Conservation (phyloP, 2,113 vertebrate genomes). For the Xiphophorus maculatus region DNA sequence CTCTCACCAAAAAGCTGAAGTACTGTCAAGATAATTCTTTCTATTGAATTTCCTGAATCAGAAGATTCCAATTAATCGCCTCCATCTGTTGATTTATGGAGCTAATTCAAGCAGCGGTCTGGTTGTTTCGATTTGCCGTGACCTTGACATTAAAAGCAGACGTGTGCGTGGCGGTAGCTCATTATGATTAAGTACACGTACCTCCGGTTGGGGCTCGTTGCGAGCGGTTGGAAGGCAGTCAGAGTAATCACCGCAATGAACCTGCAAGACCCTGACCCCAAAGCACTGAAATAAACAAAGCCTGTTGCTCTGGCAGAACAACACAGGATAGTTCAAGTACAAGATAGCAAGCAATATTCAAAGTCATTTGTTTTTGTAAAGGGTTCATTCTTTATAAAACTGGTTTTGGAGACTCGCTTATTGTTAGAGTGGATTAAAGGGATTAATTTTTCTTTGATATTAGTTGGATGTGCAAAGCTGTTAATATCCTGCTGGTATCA, state of each 20-base stretch:
- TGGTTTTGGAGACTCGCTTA: conserved; percentile 9
- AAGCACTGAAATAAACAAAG: conserved; percentile 2
- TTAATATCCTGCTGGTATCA: conserved; percentile 1
- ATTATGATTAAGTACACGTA: background rate
- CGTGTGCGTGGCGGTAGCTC: background rate
- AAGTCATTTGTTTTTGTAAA: conserved; percentile 12
- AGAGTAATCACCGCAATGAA: no score
- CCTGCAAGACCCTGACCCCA: conserved; percentile 10
- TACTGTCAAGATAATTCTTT: no score
- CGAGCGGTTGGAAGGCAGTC: no score
- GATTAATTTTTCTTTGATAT: conserved; percentile 17
- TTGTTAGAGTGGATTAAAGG: conserved; percentile 49
- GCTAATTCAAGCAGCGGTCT: conserved; percentile 9
- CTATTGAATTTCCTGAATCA: background rate
- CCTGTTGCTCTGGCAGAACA: background rate
- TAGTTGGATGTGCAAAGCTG: conserved; percentile 2
- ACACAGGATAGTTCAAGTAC: background rate
- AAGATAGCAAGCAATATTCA: no score
- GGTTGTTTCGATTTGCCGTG: conserved; percentile 16
- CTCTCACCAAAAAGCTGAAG: background rate
- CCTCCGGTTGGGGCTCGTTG: background rate
- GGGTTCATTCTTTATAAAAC: conserved; percentile 9
- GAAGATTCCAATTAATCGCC: conserved; percentile 17
- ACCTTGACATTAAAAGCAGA: conserved; percentile 34
- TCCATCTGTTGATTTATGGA: background rate